Evolutionary conservation across 2,888 invertebrate species (phyloP).

Genomic region (Chrysolina americana): DNA sequence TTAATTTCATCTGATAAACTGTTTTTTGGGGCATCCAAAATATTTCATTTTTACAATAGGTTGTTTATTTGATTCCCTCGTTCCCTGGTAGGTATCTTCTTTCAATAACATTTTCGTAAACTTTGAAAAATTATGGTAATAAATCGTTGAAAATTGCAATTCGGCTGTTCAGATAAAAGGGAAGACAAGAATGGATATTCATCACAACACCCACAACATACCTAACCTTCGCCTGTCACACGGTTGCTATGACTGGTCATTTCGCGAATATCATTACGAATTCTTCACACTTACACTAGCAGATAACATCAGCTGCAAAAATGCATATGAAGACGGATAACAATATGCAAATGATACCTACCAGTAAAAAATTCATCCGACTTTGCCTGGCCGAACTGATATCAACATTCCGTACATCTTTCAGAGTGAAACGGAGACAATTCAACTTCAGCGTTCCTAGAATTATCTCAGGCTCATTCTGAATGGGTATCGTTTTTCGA

Average conservation of each 20-base stretch:
- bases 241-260: not conserved
- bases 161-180: too few species aligned
- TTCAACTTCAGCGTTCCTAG: not conserved
- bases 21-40: not conserved
- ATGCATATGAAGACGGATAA: conserved; percentile 24
- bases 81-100: too few species aligned
- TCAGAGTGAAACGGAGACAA: not conserved
- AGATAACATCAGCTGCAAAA: conserved; percentile 31
- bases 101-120: too few species aligned
- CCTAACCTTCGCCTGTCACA: not conserved
- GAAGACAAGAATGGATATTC: too few species aligned
- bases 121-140: too few species aligned
- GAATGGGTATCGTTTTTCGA: too few species aligned
- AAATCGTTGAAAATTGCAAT: too few species aligned
- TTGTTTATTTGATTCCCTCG: too few species aligned
- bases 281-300: conserved; percentile 24
- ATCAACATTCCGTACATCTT: conserved; percentile 20
- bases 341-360: conserved; percentile 31
- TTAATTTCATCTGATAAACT: too few species aligned
- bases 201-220: too few species aligned
- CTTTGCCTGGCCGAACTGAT: conserved; percentile 11
- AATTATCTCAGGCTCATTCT: too few species aligned
- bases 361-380: conserved; percentile 30
- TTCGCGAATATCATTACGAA: conserved; percentile 27
- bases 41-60: too few species aligned